Conservation (phyloP, 2,113 vertebrate species). For the Eolophus roseicapilla region DNA sequence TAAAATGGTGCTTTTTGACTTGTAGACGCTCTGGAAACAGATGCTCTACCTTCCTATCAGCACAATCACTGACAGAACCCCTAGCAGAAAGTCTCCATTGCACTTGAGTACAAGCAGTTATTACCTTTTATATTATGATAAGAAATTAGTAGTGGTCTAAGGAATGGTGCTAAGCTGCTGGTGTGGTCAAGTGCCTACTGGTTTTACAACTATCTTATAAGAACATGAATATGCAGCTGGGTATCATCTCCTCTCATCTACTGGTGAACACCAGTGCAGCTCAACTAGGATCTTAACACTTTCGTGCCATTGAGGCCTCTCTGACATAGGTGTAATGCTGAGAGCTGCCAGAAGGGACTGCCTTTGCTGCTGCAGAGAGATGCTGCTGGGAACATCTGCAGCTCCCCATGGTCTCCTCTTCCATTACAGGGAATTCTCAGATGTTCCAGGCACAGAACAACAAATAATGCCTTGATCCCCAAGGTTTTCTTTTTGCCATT, state of each 20-base stretch:
- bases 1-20: background rate
- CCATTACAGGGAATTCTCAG: background rate
- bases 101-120: background rate
- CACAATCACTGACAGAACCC: background rate
- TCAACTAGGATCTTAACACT: background rate
- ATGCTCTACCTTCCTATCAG: background rate
- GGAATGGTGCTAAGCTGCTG: background rate
- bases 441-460: background rate
- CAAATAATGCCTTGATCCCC: background rate
- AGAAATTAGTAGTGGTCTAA: background rate
- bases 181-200: background rate
- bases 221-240: background rate
- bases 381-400: background rate
- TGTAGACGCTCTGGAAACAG: background rate
- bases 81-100: background rate
- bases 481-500: background rate
- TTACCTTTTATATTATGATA: background rate
- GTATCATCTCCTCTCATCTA: background rate
- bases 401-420: background rate
- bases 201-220: background rate
- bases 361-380: background rate
- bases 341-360: background rate
- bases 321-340: background rate
- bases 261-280: background rate
- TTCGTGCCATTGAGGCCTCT: background rate